Evolutionary conservation across 2,113 vertebrate species (phyloP).

Genomic region (Melierax canorus): DNA sequence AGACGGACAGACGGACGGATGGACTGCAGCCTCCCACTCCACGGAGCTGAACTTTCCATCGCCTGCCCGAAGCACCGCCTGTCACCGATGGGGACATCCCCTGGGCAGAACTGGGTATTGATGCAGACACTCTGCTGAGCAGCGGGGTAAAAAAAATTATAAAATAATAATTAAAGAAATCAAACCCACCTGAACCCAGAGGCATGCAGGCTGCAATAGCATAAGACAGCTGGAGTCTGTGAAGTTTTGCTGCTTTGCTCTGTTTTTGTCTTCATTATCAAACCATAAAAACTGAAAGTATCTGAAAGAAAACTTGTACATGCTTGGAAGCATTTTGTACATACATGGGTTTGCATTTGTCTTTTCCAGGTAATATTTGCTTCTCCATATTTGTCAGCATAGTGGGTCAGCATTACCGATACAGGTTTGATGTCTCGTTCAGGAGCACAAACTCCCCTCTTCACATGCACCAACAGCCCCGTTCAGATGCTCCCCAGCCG

Average conservation of each 20-base stretch:
- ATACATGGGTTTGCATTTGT: neutral
- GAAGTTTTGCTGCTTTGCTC: neutral
- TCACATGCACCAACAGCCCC: fast-evolving
- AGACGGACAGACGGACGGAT: fast-evolving
- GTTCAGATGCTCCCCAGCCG: fast-evolving
- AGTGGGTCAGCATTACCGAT: neutral
- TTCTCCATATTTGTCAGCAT: fast-evolving
- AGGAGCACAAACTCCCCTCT: neutral
- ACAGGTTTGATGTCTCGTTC: neutral
- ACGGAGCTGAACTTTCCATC: neutral
- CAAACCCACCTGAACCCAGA: neutral
- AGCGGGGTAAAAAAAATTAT: neutral
- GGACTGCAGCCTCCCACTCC: neutral
- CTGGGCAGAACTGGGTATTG: neutral
- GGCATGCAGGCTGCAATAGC: too few relatives aligned
- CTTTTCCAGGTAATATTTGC: neutral
- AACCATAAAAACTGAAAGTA: neutral
- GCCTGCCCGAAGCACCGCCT: neutral
- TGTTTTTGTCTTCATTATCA: neutral
- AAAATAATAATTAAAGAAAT: neutral
- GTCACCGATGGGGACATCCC: neutral
- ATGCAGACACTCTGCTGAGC: neutral
- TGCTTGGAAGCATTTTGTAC: neutral
- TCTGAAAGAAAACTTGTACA: too few relatives aligned
- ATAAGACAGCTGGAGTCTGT: neutral